A percentile compares a stretch with the other conserved stretches of the same genome.
Conservation (phyloP, 2,113 vertebrate genomes). For the Halichoeres trimaculatus region DNA sequence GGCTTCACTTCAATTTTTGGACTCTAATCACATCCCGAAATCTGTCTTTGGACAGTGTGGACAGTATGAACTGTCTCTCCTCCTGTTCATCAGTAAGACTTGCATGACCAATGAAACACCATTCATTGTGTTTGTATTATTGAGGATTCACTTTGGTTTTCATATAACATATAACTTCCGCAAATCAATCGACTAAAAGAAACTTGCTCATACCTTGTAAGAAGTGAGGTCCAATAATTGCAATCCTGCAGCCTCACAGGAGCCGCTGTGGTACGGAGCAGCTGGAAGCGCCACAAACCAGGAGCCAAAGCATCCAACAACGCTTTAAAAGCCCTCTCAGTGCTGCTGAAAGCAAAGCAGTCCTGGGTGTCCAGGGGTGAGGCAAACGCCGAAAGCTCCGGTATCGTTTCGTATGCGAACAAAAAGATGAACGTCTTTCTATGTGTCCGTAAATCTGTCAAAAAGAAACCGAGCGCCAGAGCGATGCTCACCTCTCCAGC, state of each 20-base stretch:
- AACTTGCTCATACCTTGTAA: conserved; percentile 67
- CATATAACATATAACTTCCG: background rate
- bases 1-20: too few relatives aligned
- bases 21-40: too few relatives aligned
- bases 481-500: conserved; percentile 79
- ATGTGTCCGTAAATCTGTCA: conserved; percentile 25
- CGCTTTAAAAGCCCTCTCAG: conserved; percentile 51
- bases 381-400: too few relatives aligned
- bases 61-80: too few relatives aligned
- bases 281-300: conserved; percentile 52
- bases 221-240: conserved; percentile 71
- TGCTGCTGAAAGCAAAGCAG: conserved; percentile 1
- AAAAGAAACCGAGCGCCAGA: conserved; percentile 54
- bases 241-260: conserved; percentile 59
- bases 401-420: background rate
- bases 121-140: too few relatives aligned
- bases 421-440: background rate
- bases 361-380: background rate
- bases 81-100: too few relatives aligned
- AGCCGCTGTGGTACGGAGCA: conserved; percentile 58
- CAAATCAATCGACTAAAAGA: background rate
- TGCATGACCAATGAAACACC: too few relatives aligned
- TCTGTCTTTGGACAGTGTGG: too few relatives aligned
- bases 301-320: conserved; percentile 61
- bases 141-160: too few relatives aligned